A percentile compares a stretch with the other conserved stretches of the same genome.
phyloP scores from a whole-genome alignment of 2,888 invertebrate genomes.

The Leucozona laternaria region DNA sequence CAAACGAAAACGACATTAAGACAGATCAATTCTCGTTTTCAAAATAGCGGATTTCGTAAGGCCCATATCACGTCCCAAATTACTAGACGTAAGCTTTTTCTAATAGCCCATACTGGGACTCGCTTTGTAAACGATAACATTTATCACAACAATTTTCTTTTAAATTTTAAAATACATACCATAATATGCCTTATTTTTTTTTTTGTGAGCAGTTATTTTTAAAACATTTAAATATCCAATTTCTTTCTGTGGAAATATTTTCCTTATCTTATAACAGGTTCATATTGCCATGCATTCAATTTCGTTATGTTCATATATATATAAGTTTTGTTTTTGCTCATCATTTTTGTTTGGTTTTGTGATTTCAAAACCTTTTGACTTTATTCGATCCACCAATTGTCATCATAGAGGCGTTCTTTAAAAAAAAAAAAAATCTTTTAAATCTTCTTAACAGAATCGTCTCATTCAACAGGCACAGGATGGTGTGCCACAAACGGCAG shows the following conservation, averaged over 20 bases:
- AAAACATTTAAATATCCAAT: neutral
- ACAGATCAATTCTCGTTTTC: too few relatives aligned
- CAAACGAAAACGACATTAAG: too few relatives aligned
- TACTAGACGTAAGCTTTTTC: too few relatives aligned
- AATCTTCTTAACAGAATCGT: slow-evolving; percentile 80
- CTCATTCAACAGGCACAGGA: slow-evolving; percentile 82
- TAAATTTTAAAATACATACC: too few relatives aligned
- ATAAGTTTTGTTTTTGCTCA: slow-evolving; percentile 11
- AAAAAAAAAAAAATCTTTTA: slow-evolving; percentile 32
- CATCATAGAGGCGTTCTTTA: neutral
- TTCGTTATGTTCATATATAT: neutral
- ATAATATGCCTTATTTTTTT: too few relatives aligned
- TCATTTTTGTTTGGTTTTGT: neutral
- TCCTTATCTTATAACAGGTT: slow-evolving; percentile 2
- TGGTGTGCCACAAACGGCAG: slow-evolving; percentile 82
- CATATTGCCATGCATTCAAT: slow-evolving; percentile 2
- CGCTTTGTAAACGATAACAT: too few relatives aligned
- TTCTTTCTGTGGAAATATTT: neutral
- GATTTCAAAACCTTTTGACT: neutral
- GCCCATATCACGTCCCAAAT: too few relatives aligned
- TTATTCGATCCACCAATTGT: neutral
- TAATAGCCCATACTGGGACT: too few relatives aligned
- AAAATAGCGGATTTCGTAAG: too few relatives aligned
- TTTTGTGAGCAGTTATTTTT: slow-evolving; percentile 7
- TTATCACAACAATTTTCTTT: too few relatives aligned